These are phyloP conservation scores for Cheiracanthium punctorium DNA, from an alignment of 2,888 invertebrate species.

Conservation along the genomic window DNA sequence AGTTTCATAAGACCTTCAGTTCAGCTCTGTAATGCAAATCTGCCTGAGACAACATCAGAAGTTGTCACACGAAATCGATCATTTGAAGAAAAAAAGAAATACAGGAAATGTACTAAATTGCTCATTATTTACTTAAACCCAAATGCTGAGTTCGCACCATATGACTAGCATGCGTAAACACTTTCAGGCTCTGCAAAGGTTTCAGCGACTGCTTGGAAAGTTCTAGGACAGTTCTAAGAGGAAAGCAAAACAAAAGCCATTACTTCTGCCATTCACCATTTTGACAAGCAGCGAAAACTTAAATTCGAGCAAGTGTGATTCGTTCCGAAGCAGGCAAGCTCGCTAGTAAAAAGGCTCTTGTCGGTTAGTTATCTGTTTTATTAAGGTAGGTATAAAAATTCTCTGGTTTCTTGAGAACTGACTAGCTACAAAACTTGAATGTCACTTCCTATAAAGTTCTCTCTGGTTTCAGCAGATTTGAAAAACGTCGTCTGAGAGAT, in stretches of 20 bases:
- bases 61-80: no score
- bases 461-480: conserved; percentile 26
- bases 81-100: no score
- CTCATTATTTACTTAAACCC: no score
- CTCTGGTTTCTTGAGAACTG: conserved; percentile 32
- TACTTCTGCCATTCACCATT: conserved; percentile 49
- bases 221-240: no score
- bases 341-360: conserved; percentile 59
- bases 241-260: conserved; percentile 32
- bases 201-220: no score
- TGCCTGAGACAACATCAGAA: no score
- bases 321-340: conserved; percentile 51
- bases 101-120: no score
- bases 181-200: no score
- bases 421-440: conserved; percentile 67
- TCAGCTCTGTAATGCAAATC: no score
- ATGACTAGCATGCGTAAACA: no score
- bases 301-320: conserved; percentile 16
- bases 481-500: conserved; percentile 34
- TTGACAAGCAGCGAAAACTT: conserved; percentile 48
- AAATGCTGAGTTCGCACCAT: no score
- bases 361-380: conserved; percentile 26
- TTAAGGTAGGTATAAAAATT: conserved; percentile 62
- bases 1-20: no score
- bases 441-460: conserved; percentile 54